Conservation (phyloP, 2,113 vertebrate genomes). For the Centropus unirufus region DNA sequence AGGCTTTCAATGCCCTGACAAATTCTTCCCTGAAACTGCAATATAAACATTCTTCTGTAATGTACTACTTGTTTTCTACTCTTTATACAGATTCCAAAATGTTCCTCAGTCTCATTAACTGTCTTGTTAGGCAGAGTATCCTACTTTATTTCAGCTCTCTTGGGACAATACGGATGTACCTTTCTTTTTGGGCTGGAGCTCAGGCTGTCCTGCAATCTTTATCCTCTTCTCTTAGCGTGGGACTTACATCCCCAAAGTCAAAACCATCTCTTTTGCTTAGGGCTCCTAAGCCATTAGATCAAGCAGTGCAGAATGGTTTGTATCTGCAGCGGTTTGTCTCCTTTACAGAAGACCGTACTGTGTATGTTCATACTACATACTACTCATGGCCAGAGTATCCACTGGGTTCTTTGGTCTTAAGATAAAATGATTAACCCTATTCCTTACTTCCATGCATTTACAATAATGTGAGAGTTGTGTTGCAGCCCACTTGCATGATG, state of each 20-base stretch:
- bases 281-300: background rate
- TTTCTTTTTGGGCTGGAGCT: background rate
- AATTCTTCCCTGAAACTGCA: background rate
- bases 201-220: background rate
- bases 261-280: background rate
- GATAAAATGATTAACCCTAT: background rate
- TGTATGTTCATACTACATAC: fast-evolving
- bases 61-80: background rate
- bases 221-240: background rate
- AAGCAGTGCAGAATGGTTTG: background rate
- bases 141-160: background rate
- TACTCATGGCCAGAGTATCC: background rate
- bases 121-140: background rate
- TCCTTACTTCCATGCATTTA: background rate
- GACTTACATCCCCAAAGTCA: background rate
- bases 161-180: background rate
- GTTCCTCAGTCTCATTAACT: background rate
- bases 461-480: background rate
- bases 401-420: background rate
- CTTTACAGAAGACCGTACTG: background rate
- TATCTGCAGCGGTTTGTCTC: background rate
- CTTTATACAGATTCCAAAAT: background rate
- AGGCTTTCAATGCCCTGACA: background rate
- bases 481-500: slow-evolving; percentile 5
- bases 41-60: background rate